Evolutionary conservation across 2,888 invertebrate genomes (phyloP), one percentile per base, ranked within the genome.

Genomic region (Neoscelio sp.): DNA sequence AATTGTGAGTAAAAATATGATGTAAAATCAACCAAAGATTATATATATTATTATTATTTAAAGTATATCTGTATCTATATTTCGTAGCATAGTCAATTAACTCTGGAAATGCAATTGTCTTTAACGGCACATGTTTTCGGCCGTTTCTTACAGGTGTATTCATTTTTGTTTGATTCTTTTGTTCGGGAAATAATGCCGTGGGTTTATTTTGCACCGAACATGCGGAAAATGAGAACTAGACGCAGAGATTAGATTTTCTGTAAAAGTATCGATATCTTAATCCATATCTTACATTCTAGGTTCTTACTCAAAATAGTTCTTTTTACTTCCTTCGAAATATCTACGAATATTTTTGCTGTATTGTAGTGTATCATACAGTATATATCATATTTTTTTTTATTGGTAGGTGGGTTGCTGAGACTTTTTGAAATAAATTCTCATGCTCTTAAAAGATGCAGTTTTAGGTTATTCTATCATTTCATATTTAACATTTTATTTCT

Each of bases 21-120:
- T n/a, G n/a, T n/a, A n/a, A n/a, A n/a, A n/a, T n/a, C n/a, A 82
- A 83, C 84, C 84, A 84, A 84, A 84, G 84, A 84, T 84, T 83
- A 81, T 80, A 80, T 78, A n/a, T n/a, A n/a, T n/a, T n/a, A n/a
- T n/a, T n/a, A 83, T 81, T 80, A 78, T 82, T 79, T 82, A 80
- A 79, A 77, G 70, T 82, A 76, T 78, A 67, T 46, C 26, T 60
- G 46, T 58, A 30, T 48, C 48, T 68, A 35, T 60, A 60, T 50
- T 60, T 70, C 18, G 35, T 46, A 68, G 46, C 10, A 23, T 68
- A 68, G 48, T 35, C 15, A 35, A 35, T 38, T 0, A 20, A 67
- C 33, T 67, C 23, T 54, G 33, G 23, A n/a, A n/a, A n/a, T n/a
- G n/a, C n/a, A n/a, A n/a, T n/a, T n/a, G n/a, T n/a, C n/a, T n/a